phyloP scores from a whole-genome alignment of 2,888 invertebrate species.

The Vannuccia rotundouncinata region DNA sequence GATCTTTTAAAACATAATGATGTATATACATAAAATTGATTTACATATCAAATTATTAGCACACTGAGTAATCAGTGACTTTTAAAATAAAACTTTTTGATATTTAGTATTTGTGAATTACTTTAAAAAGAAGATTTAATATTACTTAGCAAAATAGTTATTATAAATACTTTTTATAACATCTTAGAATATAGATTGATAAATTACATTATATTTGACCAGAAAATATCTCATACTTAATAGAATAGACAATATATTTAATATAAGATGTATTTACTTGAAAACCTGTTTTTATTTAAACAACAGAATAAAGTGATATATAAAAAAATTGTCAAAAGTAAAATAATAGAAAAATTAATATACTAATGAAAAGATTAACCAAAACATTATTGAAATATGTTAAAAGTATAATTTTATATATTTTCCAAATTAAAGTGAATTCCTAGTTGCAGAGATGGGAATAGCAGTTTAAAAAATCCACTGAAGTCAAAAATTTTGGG shows the following conservation, averaged over 20 bases:
- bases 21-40: no score
- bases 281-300: background rate
- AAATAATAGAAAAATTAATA: background rate
- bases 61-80: slow-evolving; percentile 16
- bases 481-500: no score
- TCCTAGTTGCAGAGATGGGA: no score
- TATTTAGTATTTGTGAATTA: background rate
- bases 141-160: background rate
- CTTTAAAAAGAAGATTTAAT: background rate
- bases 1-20: slow-evolving; percentile 22
- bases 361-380: background rate
- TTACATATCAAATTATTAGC: no score
- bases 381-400: background rate
- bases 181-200: background rate
- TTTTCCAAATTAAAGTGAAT: background rate
- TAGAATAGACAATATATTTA: background rate
- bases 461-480: no score
- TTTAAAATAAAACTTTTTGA: background rate
- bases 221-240: background rate
- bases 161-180: background rate
- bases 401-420: no score
- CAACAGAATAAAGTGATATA: background rate
- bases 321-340: background rate
- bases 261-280: background rate
- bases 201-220: background rate